phyloP scores from a whole-genome alignment of 37 sponge, comb jelly and placozoan genomes.

The Ephydatia muelleri region DNA sequence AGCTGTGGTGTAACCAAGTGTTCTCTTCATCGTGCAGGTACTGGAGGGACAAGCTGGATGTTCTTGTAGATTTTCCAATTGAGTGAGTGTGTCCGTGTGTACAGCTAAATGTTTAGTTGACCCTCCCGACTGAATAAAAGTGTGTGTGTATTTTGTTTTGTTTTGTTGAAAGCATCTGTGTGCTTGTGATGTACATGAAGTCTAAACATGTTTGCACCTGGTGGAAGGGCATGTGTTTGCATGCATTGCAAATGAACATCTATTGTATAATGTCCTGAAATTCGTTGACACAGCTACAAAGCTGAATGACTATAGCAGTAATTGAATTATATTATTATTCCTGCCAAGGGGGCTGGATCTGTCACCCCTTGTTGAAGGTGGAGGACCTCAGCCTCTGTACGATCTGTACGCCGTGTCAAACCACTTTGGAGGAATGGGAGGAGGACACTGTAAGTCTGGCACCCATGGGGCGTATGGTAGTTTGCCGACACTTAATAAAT shows the following conservation, averaged over 20 bases:
- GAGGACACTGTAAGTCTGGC: constrained; percentile 89
- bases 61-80: constrained; percentile 84
- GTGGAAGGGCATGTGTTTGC: no score
- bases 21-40: constrained; percentile 51
- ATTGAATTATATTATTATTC: background rate
- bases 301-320: no score
- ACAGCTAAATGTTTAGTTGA: background rate
- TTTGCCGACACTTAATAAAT: background rate
- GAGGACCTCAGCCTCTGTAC: constrained; percentile 60
- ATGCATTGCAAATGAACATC: no score
- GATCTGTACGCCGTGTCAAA: constrained; percentile 94
- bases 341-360: constrained; percentile 60
- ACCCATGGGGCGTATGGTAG: background rate
- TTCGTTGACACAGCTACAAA: no score
- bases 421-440: constrained; percentile 98
- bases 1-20: no score
- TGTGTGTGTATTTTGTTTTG: background rate
- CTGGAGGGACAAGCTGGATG: constrained; percentile 96
- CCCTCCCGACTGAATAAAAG: no score
- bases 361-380: constrained; percentile 20
- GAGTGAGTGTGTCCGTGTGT: constrained; percentile 33
- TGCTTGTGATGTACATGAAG: no score
- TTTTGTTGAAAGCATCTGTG: no score
- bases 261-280: no score
- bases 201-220: no score